phyloP scores from a whole-genome alignment of 2,113 vertebrate species.

The Notothenia coriiceps region DNA sequence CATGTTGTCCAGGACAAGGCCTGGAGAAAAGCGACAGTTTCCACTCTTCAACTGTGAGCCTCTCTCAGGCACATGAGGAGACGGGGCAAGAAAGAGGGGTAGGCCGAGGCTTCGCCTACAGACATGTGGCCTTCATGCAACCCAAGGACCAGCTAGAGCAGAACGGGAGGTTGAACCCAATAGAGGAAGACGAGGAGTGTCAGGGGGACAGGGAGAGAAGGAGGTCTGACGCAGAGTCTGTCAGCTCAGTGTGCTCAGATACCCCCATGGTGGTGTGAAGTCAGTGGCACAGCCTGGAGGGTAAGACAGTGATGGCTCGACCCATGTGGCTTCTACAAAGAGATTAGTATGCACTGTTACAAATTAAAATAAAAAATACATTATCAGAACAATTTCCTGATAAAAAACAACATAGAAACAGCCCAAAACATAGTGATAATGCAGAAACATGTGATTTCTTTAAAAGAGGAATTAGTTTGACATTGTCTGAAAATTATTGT shows the following conservation, averaged over 20 bases:
- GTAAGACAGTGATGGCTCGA: background rate
- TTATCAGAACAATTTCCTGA: background rate
- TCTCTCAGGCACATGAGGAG: conserved; percentile 87
- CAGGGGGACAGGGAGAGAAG: conserved; percentile 82
- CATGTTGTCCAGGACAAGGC: conserved; percentile 86
- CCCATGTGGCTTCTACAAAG: background rate
- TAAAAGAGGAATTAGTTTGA: background rate
- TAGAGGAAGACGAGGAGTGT: conserved; percentile 82
- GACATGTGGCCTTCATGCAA: conserved; percentile 83
- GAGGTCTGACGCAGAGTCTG: conserved; percentile 91
- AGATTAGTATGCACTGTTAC: background rate
- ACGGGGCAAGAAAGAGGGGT: conserved; percentile 33
- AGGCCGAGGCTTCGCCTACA: conserved; percentile 74
- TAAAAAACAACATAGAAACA: background rate
- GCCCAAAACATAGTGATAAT: background rate
- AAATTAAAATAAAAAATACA: background rate
- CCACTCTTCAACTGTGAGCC: conserved; percentile 92
- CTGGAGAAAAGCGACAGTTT: conserved; percentile 88
- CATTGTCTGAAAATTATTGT: background rate
- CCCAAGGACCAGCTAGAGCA: conserved; percentile 85
- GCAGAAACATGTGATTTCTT: background rate
- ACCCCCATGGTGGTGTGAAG: conserved; percentile 94
- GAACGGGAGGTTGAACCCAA: conserved; percentile 91
- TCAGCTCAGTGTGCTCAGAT: conserved; percentile 94
- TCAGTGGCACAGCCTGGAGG: background rate